Evolutionary conservation across 2,113 vertebrate genomes (phyloP), one percentile per base, ranked within the genome.

Genomic region (Equus przewalskii): DNA sequence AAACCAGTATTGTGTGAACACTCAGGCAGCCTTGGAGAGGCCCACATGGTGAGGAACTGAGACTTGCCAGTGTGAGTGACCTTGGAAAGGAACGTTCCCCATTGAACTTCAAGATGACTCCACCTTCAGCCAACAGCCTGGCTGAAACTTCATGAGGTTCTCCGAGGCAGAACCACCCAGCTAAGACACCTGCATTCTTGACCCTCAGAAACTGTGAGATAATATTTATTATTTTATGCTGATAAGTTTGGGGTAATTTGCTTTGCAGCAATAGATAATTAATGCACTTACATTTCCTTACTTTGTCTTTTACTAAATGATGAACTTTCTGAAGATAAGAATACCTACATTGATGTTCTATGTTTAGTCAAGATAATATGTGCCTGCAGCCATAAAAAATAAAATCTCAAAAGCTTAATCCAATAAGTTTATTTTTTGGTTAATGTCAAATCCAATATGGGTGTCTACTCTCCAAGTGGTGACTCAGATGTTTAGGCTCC

Each of bases 101-200:
- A 56, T 1, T 60, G 1, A 76, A 54, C 26, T 21, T 22, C 79
- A 60, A 79, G 44, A 26, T 65, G 24, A 70, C 26, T 78, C 22
- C 13, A 51, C 9, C 51, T 70, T 21, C 5, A 33, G 5, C 12
- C 41, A 60, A 58, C 1, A 78, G 44, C 28, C 33, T 93, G 65
- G 3, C 14, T 65, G 49, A 62, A 88, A 36, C 22, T 90, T 89
- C 9, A 14, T 11, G 14, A 46, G 46, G 58, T 18, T 65, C 12
- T 1, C 7, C 0, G 0, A 33, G 7, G 10, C 16, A 89, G 28
- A 75, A 51, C 1, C 10, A 65, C 0, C 6, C 13, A 78, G 18
- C 0, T 88, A 56, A 76, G 7, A 1, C 26, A 22, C 4, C 2
- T 60, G 19, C 3, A 30, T 76, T 33, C 5, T 0, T 56, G 44